Evolutionary conservation across 2,888 invertebrate species (phyloP).

Genomic region (Xestia sexstrigata): DNA sequence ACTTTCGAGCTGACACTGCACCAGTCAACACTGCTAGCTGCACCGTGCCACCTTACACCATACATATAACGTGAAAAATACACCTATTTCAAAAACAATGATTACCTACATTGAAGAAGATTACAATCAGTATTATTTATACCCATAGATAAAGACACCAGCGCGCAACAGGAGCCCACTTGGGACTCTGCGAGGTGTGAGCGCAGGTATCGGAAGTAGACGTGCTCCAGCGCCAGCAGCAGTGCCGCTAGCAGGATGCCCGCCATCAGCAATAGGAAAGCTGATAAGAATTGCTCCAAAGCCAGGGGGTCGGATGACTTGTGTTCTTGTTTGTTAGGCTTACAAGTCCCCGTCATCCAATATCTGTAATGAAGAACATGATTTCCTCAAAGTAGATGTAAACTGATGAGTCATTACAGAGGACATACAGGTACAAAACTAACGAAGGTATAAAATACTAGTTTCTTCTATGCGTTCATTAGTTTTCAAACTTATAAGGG

Average conservation of each 20-base stretch:
- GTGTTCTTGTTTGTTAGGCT: constrained; percentile 97
- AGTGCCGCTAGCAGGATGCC: constrained; percentile 97
- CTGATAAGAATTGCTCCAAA: constrained; percentile 98
- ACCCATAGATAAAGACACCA: constrained; percentile 97
- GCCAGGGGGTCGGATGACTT: constrained; percentile 97
- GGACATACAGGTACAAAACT: background rate
- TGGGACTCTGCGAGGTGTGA: constrained; percentile 97
- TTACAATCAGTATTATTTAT: constrained; percentile 39
- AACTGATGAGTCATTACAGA: background rate
- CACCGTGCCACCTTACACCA: background rate
- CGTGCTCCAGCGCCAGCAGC: constrained; percentile 96
- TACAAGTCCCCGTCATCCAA: constrained; percentile 99
- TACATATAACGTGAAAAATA: background rate
- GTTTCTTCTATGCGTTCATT: background rate
- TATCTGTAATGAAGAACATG: constrained; percentile 89
- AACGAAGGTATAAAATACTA: background rate
- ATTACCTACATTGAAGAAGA: background rate
- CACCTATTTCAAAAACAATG: background rate
- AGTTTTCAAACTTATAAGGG: background rate
- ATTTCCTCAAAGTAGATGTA: background rate
- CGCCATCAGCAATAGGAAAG: constrained; percentile 98
- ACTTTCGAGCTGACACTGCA: background rate
- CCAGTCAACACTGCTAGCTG: background rate
- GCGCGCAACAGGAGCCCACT: constrained; percentile 97
- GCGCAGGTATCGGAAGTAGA: constrained; percentile 98